These are phyloP conservation scores for Theodoxus fluviatilis DNA, from an alignment of 2,888 invertebrate species.

Conservation along the genomic window DNA sequence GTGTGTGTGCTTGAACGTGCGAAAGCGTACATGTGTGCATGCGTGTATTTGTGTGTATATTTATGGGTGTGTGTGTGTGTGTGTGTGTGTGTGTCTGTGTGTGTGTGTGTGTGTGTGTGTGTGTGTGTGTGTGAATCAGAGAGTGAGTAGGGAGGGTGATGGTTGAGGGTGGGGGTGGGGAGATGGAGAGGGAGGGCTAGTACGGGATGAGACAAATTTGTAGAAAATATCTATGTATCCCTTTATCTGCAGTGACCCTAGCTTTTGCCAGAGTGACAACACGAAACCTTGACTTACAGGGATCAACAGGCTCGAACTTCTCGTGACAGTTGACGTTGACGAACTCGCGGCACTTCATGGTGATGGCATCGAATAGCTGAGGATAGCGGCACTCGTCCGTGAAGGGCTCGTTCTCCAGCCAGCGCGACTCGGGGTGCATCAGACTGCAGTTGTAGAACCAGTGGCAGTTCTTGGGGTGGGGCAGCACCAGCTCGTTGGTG, in stretches of 20 bases:
- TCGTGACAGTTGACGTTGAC: constrained; percentile 36
- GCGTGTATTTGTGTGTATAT: no score
- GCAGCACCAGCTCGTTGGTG: constrained; percentile 27
- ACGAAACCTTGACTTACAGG: constrained; percentile 38
- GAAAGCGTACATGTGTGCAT: no score
- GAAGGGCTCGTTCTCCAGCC: constrained; percentile 28
- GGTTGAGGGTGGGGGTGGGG: not conserved
- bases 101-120: not conserved
- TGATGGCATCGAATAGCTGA: constrained; percentile 38
- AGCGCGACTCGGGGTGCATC: constrained; percentile 19
- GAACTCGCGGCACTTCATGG: constrained; percentile 36
- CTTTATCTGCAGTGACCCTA: no score
- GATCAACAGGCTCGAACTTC: constrained; percentile 41
- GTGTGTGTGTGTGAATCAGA: not conserved
- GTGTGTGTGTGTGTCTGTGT: not conserved
- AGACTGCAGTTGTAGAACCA: constrained; percentile 43
- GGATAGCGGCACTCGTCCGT: constrained; percentile 41
- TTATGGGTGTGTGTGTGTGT: no score
- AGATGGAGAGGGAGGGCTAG: not conserved
- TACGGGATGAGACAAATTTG: not conserved
- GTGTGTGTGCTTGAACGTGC: no score
- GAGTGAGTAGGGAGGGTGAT: not conserved
- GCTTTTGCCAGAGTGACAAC: no score
- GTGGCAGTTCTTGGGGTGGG: constrained; percentile 37
- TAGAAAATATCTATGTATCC: no score